Conservation (phyloP, 2,888 invertebrate species). For the Onthophagus sagittarius region DNA sequence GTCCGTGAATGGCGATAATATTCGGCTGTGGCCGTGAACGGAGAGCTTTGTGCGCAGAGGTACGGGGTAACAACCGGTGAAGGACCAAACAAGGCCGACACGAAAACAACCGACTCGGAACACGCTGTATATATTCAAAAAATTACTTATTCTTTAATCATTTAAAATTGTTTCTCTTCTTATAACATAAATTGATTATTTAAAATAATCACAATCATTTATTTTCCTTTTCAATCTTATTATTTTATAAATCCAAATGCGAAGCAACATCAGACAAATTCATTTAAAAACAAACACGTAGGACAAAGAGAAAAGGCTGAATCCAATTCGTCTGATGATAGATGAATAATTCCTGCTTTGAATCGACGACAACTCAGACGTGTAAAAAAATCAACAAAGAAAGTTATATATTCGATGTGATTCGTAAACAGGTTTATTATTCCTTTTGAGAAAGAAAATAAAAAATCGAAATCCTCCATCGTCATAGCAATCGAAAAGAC, state of each 20-base stretch:
- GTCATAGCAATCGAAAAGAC: background rate
- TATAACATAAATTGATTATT: background rate
- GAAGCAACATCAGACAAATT: background rate
- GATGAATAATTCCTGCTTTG: background rate
- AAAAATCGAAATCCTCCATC: background rate
- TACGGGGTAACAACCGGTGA: slow-evolving; percentile 36
- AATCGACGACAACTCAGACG: background rate
- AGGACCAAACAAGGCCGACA: slow-evolving; percentile 33
- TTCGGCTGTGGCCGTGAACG: background rate
- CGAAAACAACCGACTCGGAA: slow-evolving; percentile 7
- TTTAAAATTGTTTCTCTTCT: background rate
- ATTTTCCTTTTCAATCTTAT: too few species aligned
- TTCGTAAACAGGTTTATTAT: background rate
- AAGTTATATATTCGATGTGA: background rate
- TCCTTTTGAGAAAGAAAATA: background rate
- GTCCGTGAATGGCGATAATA: background rate
- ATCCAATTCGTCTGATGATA: background rate
- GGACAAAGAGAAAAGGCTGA: background rate
- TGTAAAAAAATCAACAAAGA: background rate
- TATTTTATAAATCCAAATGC: too few species aligned
- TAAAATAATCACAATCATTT: too few species aligned
- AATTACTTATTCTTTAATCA: background rate
- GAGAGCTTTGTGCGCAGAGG: slow-evolving; percentile 16
- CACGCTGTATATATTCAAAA: background rate
- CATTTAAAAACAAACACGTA: background rate